Evolutionary conservation across 2,113 vertebrate species (phyloP).

Genomic region (Eretmochelys imbricata): DNA sequence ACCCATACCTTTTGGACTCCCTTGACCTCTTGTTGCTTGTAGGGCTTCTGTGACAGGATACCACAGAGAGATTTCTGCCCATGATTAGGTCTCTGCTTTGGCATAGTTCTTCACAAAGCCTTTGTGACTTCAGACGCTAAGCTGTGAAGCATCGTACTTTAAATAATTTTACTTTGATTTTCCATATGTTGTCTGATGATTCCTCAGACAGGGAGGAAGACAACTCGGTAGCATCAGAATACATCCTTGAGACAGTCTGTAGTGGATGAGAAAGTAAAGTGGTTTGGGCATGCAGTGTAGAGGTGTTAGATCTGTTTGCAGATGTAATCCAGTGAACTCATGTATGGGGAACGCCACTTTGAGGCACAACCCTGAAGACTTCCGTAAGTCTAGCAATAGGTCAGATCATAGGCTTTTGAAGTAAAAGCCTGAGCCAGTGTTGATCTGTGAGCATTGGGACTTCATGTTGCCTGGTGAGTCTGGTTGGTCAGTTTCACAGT

Average conservation of each 20-base stretch:
- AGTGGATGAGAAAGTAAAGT: background rate
- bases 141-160: background rate
- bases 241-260: background rate
- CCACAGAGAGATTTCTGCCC: background rate
- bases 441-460: background rate
- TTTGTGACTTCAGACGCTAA: background rate
- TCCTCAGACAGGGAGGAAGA: background rate
- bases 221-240: background rate
- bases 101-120: background rate
- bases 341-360: background rate
- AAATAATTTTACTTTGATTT: background rate
- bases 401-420: background rate
- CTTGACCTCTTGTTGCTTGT: fast-evolving
- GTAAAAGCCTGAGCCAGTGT: fast-evolving
- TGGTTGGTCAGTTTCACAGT: background rate
- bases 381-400: background rate
- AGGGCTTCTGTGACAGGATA: fast-evolving
- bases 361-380: background rate
- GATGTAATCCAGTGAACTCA: background rate
- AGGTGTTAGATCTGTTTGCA: background rate
- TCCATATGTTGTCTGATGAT: background rate
- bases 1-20: fast-evolving
- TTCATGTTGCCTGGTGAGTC: background rate
- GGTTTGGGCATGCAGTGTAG: background rate
- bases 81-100: background rate